Evolutionary conservation across 2,888 invertebrate genomes (phyloP).

Genomic region (Eucera pruinosa): DNA sequence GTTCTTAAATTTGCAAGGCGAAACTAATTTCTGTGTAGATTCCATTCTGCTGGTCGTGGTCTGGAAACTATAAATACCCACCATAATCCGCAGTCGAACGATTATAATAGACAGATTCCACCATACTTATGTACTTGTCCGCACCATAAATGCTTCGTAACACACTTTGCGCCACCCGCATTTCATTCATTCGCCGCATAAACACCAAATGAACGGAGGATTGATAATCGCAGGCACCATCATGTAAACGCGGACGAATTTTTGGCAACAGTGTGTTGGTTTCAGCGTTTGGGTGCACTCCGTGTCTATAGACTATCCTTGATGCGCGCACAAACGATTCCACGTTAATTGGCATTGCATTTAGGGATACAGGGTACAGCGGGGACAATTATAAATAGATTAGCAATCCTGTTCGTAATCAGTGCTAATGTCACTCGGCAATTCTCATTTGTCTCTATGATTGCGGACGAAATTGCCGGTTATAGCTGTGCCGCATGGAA

Average conservation of each 20-base stretch:
- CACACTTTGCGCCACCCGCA: not conserved
- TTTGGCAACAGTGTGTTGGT: constrained; percentile 22
- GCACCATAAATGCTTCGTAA: no score
- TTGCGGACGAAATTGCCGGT: constrained; percentile 39
- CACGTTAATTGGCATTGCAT: constrained; percentile 76
- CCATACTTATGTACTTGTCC: no score
- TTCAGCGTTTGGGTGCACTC: constrained; percentile 6
- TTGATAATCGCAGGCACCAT: constrained; percentile 58
- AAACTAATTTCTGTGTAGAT: no score
- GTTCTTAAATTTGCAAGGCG: no score
- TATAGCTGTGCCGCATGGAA: constrained; percentile 21
- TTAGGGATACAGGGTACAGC: constrained; percentile 62
- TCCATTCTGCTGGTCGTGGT: no score
- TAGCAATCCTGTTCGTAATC: constrained; percentile 72
- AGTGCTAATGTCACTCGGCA: constrained; percentile 68
- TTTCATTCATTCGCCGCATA: not conserved
- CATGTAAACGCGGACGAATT: constrained; percentile 20
- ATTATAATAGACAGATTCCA: no score
- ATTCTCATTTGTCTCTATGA: constrained; percentile 55
- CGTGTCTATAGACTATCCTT: constrained; percentile 23
- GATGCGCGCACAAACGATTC: constrained; percentile 52
- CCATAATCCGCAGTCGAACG: no score
- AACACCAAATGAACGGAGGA: constrained; percentile 35
- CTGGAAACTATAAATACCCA: no score
- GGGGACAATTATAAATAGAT: constrained; percentile 81